Evolutionary conservation across 2,888 invertebrate genomes (phyloP).

Genomic region (Strigamia crassipes): DNA sequence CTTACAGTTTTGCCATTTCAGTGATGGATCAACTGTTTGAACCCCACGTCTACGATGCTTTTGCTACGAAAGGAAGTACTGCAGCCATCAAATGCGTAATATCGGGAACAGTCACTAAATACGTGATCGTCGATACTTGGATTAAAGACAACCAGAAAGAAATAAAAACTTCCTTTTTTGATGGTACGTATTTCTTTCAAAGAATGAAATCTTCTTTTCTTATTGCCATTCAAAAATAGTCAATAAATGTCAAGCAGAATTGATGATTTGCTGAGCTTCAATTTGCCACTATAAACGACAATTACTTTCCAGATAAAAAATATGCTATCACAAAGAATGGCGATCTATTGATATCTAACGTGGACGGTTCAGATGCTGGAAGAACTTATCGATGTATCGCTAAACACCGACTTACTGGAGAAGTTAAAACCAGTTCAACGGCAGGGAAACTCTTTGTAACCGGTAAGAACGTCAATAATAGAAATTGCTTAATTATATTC

Average conservation of each 20-base stretch:
- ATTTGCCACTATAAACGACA: too few relatives aligned
- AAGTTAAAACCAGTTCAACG: neutral
- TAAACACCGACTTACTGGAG: neutral
- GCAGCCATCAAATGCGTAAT: neutral
- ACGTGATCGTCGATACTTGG: neutral
- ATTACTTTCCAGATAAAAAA: conserved; percentile 12
- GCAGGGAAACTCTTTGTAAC: conserved; percentile 7
- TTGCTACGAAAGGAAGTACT: conserved; percentile 16
- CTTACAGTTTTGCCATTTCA: neutral
- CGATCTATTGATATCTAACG: conserved; percentile 3
- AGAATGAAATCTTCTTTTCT: too few relatives aligned
- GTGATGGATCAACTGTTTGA: neutral
- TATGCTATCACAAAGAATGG: neutral
- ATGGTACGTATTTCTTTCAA: neutral
- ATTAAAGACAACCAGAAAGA: neutral
- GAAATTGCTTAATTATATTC: neutral
- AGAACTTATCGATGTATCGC: neutral
- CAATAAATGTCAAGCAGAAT: too few relatives aligned
- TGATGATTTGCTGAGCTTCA: too few relatives aligned
- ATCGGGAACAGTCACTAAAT: neutral
- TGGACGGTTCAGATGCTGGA: neutral
- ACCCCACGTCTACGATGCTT: neutral
- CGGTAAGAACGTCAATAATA: neutral
- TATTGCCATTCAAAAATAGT: too few relatives aligned
- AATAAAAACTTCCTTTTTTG: neutral